Conservation (phyloP, 2,797 vertebrate species). For the Thalassophryne amazonica region DNA sequence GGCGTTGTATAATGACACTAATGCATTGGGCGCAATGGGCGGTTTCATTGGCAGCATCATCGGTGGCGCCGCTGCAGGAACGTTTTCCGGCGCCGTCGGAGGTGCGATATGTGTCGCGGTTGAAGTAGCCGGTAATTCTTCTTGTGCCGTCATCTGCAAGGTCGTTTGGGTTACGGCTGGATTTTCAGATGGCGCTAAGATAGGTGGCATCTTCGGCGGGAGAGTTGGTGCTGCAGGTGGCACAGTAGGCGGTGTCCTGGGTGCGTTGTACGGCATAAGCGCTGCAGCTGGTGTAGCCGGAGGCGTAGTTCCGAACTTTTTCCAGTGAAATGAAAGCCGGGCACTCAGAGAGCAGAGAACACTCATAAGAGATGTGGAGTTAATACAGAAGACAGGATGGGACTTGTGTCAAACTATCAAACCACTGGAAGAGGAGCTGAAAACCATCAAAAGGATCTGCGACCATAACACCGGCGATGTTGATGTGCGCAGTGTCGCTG, state of each 20-base stretch:
- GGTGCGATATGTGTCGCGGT: not conserved
- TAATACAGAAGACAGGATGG: not conserved
- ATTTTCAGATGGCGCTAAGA: not conserved
- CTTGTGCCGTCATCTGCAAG: fast-evolving
- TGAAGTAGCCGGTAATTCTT: fast-evolving
- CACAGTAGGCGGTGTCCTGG: not conserved
- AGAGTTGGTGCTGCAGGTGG: not conserved
- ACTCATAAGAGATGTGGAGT: fast-evolving
- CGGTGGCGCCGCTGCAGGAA: not conserved
- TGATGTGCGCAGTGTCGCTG: fast-evolving
- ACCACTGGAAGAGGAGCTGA: not conserved
- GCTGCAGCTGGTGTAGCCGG: not conserved
- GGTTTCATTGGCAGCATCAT: not conserved
- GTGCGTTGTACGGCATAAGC: not conserved
- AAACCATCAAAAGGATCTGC: not conserved
- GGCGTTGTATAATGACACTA: not conserved
- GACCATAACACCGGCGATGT: not conserved
- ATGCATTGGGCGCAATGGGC: fast-evolving
- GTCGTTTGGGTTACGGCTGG: not conserved
- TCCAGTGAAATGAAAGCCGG: fast-evolving
- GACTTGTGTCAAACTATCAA: not conserved
- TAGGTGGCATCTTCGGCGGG: slow-evolving; percentile 5
- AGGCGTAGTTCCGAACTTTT: fast-evolving
- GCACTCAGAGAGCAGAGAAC: not conserved
- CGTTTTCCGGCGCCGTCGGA: not conserved